A percentile compares a stretch with the other conserved stretches of the same genome.
Evolutionary conservation across 2,888 invertebrate species (phyloP).

Genomic region (Nomada fabriciana): DNA sequence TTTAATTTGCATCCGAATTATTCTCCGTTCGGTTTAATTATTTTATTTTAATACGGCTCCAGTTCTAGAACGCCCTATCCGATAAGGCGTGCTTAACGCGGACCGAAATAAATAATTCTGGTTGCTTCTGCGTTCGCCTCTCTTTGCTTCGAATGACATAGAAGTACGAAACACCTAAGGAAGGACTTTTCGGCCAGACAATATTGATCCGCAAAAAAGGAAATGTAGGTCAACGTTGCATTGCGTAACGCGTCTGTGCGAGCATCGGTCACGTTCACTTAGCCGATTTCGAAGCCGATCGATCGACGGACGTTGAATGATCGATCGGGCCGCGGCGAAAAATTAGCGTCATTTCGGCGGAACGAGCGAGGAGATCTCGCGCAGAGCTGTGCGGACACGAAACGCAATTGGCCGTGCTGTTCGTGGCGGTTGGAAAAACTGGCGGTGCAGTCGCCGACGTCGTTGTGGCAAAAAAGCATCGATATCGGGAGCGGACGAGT

Average conservation of each 20-base stretch:
- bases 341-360: conserved; percentile 42
- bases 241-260: conserved; percentile 5
- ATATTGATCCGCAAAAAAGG: not conserved
- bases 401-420: conserved; percentile 60
- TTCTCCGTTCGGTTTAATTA: not conserved
- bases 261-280: not conserved
- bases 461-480: conserved; percentile 51
- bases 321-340: conserved; percentile 49
- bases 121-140: too few species aligned
- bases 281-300: not conserved
- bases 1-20: not conserved
- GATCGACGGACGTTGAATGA: conserved; percentile 33
- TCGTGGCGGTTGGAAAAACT: conserved; percentile 61
- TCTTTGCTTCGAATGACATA: too few species aligned
- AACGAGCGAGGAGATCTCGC: conserved; percentile 12
- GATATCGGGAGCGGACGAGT: conserved; percentile 63
- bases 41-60: not conserved
- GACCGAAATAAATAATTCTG: too few species aligned
- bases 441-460: conserved; percentile 18
- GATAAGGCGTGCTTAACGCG: too few species aligned
- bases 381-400: conserved; percentile 32
- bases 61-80: too few species aligned
- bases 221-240: conserved; percentile 27
- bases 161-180: too few species aligned
- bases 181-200: too few species aligned